Percentiles rank a stretch among this genome's conserved stretches.
Evolutionary conservation across 2,113 vertebrate species (phyloP).

Genomic region (Leptobrachium ailaonicum): DNA sequence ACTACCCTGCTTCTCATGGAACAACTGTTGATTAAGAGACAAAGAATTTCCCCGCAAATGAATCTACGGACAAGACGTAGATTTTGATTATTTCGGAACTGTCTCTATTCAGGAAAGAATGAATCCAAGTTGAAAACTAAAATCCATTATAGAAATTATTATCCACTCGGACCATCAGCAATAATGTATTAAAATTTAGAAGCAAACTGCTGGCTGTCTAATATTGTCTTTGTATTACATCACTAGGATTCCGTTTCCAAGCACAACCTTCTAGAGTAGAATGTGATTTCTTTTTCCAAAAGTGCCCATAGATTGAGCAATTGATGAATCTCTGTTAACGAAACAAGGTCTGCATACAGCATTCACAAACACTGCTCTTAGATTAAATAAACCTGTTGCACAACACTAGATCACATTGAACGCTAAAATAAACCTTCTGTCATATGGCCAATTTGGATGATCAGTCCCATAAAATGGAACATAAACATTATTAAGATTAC

Average conservation of each 20-base stretch:
- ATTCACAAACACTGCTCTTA: constrained; percentile 37
- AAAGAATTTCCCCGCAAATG: no score
- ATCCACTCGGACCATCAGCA: no score
- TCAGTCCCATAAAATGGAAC: constrained; percentile 25
- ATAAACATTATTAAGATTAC: constrained; percentile 15
- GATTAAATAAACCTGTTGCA: constrained; percentile 34
- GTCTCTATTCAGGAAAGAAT: no score
- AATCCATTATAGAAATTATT: no score
- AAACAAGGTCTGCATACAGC: neutral
- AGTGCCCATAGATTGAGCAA: constrained; percentile 20
- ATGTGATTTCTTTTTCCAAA: neutral
- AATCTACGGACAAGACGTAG: no score
- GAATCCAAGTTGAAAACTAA: no score
- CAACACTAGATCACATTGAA: constrained; percentile 35
- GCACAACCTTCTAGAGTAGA: neutral
- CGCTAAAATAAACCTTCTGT: constrained; percentile 35
- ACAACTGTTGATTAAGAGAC: no score
- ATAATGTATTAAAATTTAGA: no score
- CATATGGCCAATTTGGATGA: neutral
- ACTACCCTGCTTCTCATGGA: no score
- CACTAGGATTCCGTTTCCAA: neutral
- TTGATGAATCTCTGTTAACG: constrained; percentile 16
- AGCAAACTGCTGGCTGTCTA: neutral
- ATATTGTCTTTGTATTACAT: constrained; percentile 10
- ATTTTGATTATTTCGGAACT: no score